Conservation (phyloP, 2,888 invertebrate species). For the Acronicta psi region DNA sequence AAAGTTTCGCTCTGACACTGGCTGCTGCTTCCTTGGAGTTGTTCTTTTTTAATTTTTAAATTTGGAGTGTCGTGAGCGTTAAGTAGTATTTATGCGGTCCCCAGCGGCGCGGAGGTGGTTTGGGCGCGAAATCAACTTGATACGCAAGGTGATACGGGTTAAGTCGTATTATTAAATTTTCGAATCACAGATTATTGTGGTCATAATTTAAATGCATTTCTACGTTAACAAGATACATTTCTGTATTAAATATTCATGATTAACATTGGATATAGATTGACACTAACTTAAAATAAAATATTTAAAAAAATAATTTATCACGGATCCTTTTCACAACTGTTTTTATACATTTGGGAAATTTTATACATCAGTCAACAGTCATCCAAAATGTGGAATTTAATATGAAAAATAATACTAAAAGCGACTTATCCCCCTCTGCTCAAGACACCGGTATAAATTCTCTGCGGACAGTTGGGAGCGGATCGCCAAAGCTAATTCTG, state of each 20-base stretch:
- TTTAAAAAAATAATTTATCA: too few relatives aligned
- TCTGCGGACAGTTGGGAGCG: conserved; percentile 83
- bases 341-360: too few relatives aligned
- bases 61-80: conserved; percentile 82
- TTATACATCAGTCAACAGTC: neutral
- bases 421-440: conserved; percentile 58
- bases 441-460: conserved; percentile 79
- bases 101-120: conserved; percentile 80
- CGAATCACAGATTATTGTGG: too few relatives aligned
- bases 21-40: conserved; percentile 61
- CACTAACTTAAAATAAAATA: too few relatives aligned
- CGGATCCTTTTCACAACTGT: too few relatives aligned
- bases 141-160: conserved; percentile 41
- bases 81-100: conserved; percentile 88
- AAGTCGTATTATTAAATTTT: conserved; percentile 47
- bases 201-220: too few relatives aligned
- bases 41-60: conserved; percentile 72
- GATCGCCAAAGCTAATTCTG: conserved; percentile 89
- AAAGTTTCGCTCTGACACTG: conserved; percentile 63
- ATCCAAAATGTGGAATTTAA: conserved; percentile 5
- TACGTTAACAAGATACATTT: too few relatives aligned
- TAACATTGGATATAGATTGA: too few relatives aligned
- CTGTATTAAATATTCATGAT: neutral
- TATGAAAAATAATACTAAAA: conserved; percentile 46
- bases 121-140: conserved; percentile 69